Base-by-base conservation (phyloP, 2,888 invertebrate genomes). In the Metacarcinus magister region DNA sequence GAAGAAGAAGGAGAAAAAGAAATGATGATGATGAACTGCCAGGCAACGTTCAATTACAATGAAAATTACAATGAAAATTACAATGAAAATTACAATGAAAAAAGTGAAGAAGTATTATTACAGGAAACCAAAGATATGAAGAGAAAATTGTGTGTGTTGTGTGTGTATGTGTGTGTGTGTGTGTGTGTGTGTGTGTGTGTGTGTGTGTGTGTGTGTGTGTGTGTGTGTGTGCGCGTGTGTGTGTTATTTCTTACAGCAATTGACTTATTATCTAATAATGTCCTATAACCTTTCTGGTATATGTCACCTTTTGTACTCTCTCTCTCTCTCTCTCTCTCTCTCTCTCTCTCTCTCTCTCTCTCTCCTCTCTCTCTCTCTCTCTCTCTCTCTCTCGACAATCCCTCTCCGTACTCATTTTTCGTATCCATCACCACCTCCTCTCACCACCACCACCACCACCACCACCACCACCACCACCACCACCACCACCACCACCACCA, bases 271-370 rank as follows among this genome's bases (percentile, higher is more conserved):
- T 32, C 32, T 82, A 82, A 32, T 32, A 82, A 82, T 32, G 19
- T 82, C 82, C 5, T 82, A 67, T n/a, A 67, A 67, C 67, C 67
- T 67, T 67, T 67, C 67, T 67, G n/a, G 5, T 67, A 67, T n/a
- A 67, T 67, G n/a, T 54, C 54, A 54, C 8, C 16, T 16, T 16
- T 54, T 54, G n/a, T 82, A 32, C 10, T 32, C 82, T 82, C 82
- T 82, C 82, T 82, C 82, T 82, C 82, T 82, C 82, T 82, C 82
- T 82, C 82, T 82, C 82, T 82, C 82, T 82, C 82, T 54, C 54
- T 54, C 54, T 54, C 54, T 82, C 82, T 82, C 82, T 67, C 67
- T 67, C 82, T 82, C 82, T 82, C 82, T 82, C 82, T 82, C 82
- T 67, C 82, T 82, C 32, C 28, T 82, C 82, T 82, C 82, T 82